Base-by-base conservation (phyloP, 1,140 invertebrate genomes). In the Drosophila busckii region DNA sequence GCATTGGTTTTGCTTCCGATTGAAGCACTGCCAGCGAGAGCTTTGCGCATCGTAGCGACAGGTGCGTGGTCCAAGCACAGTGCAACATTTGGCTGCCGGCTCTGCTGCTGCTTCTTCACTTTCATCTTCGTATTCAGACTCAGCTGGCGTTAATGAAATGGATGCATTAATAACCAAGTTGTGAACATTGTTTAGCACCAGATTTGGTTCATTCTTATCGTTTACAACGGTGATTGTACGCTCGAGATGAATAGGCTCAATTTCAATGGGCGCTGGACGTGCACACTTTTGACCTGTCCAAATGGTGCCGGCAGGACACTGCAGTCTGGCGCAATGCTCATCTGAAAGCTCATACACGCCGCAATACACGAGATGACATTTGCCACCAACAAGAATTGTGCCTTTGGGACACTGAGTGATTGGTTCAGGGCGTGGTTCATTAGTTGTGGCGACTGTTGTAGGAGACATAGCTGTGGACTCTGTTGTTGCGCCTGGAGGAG, bases 141-240 rank as follows among this genome's bases (percentile, higher is more conserved):
- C 32, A 5, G 45, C 58, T 8, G 29, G 28, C 1, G 70, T 52
- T 0, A 66, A 9, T 3, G 42, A 23, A 8, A 83, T 42, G 0
- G 78, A 66, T 2, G 78, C 66, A 48, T 84, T 84, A 1, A 84
- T 60, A 3, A 26, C 1, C 12, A 83, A 9, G 12, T 75, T 73
- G 8, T 82, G 71, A 0, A 58, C 41, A 55, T 75, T 70, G 12
- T 69, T 73, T 0, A 71, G 13, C 4, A 62, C 23, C 9, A 82
- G 16, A 8, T 68, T 25, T 0, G 67, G 45, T 2, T 13, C 15
- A 1, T 13, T 8, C 16, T 61, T 37, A 0, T 38, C 3, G 2
- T 35, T 15, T 13, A 41, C 3, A 10, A 46, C 31, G 3, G 37
- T 15, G 6, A 67, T 37, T 1, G 34, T 67, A 28, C 17, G 50